Conservation (phyloP, 2,113 vertebrate genomes). For the Anguilla japonica region DNA sequence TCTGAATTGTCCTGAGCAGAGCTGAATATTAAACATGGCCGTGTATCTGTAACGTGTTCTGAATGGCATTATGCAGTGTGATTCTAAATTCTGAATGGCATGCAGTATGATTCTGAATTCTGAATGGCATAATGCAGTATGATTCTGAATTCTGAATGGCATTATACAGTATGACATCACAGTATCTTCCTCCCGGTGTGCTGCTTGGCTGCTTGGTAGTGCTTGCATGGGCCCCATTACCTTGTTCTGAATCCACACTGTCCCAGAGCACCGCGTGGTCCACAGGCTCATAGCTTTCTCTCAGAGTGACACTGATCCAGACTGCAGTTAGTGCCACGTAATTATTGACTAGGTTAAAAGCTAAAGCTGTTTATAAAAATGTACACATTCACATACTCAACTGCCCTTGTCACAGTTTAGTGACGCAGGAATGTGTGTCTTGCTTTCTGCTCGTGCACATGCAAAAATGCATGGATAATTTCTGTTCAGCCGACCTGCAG, state of each 20-base stretch:
- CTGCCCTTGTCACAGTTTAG: neutral
- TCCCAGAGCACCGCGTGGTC: too few relatives aligned
- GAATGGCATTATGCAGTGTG: too few relatives aligned
- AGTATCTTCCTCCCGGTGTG: neutral
- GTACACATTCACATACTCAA: neutral
- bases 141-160: neutral
- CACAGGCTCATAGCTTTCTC: too few relatives aligned
- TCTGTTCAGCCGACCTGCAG: neutral
- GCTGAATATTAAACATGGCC: neutral
- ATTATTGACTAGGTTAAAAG: neutral
- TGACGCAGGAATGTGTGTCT: neutral
- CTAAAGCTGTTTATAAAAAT: neutral
- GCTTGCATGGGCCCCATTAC: too few relatives aligned
- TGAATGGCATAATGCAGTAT: too few relatives aligned
- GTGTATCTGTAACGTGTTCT: neutral
- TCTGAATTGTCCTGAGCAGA: neutral
- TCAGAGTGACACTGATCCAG: too few relatives aligned
- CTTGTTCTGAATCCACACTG: too few relatives aligned
- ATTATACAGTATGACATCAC: neutral
- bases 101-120: too few relatives aligned
- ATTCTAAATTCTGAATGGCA: too few relatives aligned
- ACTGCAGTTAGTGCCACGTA: too few relatives aligned
- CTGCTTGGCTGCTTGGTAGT: too few relatives aligned
- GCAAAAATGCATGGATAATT: neutral
- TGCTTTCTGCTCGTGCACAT: neutral